These are phyloP conservation scores for Ennomos erosarius DNA, from an alignment of 2,888 invertebrate species.

Conservation along the genomic window DNA sequence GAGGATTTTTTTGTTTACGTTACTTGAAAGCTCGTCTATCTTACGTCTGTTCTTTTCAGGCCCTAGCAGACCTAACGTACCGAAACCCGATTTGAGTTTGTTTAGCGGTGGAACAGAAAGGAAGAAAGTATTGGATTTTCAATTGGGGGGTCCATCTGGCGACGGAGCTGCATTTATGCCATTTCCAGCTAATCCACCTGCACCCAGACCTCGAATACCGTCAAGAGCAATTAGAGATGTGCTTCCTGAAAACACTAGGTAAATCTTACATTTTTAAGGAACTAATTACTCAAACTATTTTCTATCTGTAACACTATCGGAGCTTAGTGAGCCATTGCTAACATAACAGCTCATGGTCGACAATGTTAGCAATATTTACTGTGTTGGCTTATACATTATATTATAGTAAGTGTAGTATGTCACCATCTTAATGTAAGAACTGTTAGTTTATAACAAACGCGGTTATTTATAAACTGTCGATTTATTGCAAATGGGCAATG, in stretches of 20 bases:
- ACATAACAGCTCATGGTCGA: no score
- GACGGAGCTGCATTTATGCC: conserved; percentile 82
- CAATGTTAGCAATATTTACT: no score
- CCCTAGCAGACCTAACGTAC: conserved; percentile 74
- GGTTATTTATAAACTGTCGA: no score
- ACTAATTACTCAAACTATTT: no score
- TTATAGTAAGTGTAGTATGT: no score
- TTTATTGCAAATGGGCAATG: no score
- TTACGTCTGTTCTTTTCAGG: conserved; percentile 56
- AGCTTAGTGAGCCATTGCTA: no score
- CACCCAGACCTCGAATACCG: conserved; percentile 67
- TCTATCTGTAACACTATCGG: no score
- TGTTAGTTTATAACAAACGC: no score
- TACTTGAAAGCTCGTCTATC: background rate
- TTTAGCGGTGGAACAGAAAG: conserved; percentile 74
- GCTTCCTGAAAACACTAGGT: conserved; percentile 79
- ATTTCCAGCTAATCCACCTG: conserved; percentile 66
- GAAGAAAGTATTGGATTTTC: conserved; percentile 86
- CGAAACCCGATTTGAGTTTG: conserved; percentile 78
- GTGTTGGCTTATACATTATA: no score
- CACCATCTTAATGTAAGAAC: no score
- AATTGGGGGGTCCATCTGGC: conserved; percentile 78
- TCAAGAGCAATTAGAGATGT: conserved; percentile 79
- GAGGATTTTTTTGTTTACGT: background rate
- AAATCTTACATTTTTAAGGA: conserved; percentile 15